A percentile compares a stretch with the other conserved stretches of the same genome.
These are phyloP conservation scores for Apodemia hepburni DNA, from an alignment of 2,888 invertebrate genomes.

Conservation along the genomic window DNA sequence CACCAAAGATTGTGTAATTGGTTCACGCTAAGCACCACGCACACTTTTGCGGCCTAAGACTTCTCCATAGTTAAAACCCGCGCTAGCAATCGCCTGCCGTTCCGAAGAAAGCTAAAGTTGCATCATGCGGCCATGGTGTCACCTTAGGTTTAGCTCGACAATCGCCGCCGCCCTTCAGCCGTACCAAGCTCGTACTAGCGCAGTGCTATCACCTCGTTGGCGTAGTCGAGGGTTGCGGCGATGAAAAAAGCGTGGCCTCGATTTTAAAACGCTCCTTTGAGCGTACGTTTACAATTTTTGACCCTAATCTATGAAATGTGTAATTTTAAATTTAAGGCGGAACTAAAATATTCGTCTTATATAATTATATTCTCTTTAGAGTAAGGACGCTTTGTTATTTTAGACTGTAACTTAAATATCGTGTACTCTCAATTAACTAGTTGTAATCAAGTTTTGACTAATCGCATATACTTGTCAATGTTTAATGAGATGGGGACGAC, in stretches of 20 bases:
- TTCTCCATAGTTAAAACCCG: slow-evolving; percentile 21
- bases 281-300: slow-evolving; percentile 45
- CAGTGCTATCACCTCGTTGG: too few species aligned
- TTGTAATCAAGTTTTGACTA: slow-evolving; percentile 38
- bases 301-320: slow-evolving; percentile 76
- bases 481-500: slow-evolving; percentile 33
- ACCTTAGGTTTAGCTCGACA: slow-evolving; percentile 56
- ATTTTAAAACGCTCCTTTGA: slow-evolving; percentile 56
- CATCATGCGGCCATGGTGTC: slow-evolving; percentile 79
- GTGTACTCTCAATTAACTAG: slow-evolving; percentile 43
- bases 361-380: slow-evolving; percentile 41
- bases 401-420: slow-evolving; percentile 46
- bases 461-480: slow-evolving; percentile 37
- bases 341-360: slow-evolving; percentile 36
- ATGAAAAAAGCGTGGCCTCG: slow-evolving; percentile 66
- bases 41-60: slow-evolving; percentile 19
- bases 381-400: slow-evolving; percentile 49
- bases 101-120: slow-evolving; percentile 54
- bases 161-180: slow-evolving; percentile 48
- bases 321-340: slow-evolving; percentile 52
- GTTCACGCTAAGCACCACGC: slow-evolving; percentile 2
- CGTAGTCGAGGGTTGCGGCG: slow-evolving; percentile 44
- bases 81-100: slow-evolving; percentile 40
- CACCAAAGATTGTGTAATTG: slow-evolving; percentile 12
- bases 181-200: too few species aligned